phyloP scores from a whole-genome alignment of 2,888 invertebrate genomes.

The Timema cristinae region DNA sequence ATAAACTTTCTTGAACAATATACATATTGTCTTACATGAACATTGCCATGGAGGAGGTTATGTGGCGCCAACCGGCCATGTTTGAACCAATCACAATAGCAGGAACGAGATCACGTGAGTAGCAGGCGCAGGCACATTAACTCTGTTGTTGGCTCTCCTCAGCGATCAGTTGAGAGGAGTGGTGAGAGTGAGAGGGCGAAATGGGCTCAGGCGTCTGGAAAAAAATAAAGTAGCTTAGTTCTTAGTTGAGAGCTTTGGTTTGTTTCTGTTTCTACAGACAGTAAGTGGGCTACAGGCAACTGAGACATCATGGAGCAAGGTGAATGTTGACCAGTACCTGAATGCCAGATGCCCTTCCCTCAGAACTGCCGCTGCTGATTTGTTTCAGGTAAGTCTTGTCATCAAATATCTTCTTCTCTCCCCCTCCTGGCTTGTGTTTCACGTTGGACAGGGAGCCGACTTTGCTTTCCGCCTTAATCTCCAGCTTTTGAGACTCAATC shows the following conservation, averaged over 20 bases:
- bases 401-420: constrained; percentile 90
- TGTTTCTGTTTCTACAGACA: not conserved
- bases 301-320: not conserved
- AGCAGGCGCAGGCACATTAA: not conserved
- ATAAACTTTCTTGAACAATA: too few species aligned
- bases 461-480: constrained; percentile 89
- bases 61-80: too few species aligned
- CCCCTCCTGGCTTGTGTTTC: constrained; percentile 88
- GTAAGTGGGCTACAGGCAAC: not conserved
- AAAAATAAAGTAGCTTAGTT: not conserved
- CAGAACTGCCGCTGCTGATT: constrained; percentile 41
- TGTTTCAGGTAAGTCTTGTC: constrained; percentile 88
- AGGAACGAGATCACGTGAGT: too few species aligned
- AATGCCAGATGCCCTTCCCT: constrained; percentile 38
- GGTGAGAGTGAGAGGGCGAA: constrained; percentile 2
- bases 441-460: constrained; percentile 88
- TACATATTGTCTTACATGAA: too few species aligned
- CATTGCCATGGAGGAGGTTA: too few species aligned
- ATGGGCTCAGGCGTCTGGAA: not conserved
- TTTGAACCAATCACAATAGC: too few species aligned
- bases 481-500: constrained; percentile 88
- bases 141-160: not conserved
- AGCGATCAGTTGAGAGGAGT: not conserved
- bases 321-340: constrained; percentile 33
- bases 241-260: not conserved